Percentiles rank a stretch among this genome's conserved stretches.
Evolutionary conservation across 2,888 invertebrate genomes (phyloP).

Genomic region (Amorpha juglandis): DNA sequence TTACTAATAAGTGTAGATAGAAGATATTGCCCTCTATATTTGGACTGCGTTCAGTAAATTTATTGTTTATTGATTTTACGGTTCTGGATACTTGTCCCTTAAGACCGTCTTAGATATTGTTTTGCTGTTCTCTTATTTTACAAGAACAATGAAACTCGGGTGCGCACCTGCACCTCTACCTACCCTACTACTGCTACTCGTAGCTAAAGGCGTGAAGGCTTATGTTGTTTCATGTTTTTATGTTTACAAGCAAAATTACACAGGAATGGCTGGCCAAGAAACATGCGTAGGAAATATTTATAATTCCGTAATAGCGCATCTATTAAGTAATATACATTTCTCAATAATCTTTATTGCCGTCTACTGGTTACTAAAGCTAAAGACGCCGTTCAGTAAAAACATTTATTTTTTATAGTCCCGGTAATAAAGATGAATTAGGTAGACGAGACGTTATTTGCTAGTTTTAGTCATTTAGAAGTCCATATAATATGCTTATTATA

Average conservation of each 20-base stretch:
- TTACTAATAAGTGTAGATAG: too few species aligned
- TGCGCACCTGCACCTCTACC: too few species aligned
- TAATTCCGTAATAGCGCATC: not conserved
- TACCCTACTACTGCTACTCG: too few species aligned
- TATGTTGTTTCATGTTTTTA: too few species aligned
- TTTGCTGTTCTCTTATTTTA: too few species aligned
- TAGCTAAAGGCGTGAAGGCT: too few species aligned
- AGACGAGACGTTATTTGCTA: not conserved
- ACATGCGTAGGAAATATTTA: not conserved
- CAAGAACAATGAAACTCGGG: too few species aligned
- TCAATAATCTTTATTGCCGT: not conserved
- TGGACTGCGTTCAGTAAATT: too few species aligned
- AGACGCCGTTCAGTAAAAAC: conserved; percentile 33
- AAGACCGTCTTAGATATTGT: too few species aligned
- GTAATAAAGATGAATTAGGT: not conserved
- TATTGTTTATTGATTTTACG: too few species aligned
- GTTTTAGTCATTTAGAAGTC: not conserved
- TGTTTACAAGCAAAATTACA: not conserved
- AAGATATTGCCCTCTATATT: too few species aligned
- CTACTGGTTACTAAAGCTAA: not conserved
- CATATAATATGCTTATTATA: not conserved
- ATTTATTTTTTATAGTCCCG: not conserved
- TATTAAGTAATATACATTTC: not conserved
- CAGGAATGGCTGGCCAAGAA: not conserved
- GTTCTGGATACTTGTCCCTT: too few species aligned